A percentile compares a stretch with the other conserved stretches of the same genome.
phyloP scores from a whole-genome alignment of 2,113 vertebrate genomes.

The Seriola aureovittata region DNA sequence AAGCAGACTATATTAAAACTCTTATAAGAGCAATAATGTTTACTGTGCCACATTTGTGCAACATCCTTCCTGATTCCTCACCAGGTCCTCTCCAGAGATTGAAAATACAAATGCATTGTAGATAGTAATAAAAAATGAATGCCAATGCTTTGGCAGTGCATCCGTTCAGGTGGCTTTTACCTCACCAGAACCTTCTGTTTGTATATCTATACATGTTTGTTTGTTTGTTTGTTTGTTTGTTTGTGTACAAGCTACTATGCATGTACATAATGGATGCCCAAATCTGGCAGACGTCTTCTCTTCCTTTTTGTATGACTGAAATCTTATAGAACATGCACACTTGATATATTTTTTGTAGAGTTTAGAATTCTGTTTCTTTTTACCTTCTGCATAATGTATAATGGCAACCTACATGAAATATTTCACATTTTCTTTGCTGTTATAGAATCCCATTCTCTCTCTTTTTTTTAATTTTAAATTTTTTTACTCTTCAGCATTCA shows the following conservation, averaged over 20 bases:
- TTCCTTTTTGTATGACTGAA: neutral
- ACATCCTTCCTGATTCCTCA: neutral
- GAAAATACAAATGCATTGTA: neutral
- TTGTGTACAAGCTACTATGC: neutral
- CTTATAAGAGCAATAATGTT: neutral
- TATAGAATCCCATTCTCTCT: neutral
- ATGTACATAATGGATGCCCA: neutral
- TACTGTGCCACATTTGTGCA: neutral
- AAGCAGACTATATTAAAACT: no score
- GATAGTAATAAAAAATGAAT: neutral
- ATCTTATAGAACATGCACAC: neutral
- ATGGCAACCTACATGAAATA: neutral
- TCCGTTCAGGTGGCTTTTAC: neutral
- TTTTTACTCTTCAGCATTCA: neutral
- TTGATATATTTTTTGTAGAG: neutral
- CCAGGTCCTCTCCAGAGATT: neutral
- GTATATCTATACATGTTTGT: neutral
- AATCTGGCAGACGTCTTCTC: neutral
- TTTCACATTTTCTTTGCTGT: neutral
- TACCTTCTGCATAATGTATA: slow-evolving; percentile 4
- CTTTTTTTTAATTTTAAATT: neutral
- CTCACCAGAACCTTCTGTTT: neutral
- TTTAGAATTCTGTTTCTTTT: neutral
- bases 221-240: neutral
- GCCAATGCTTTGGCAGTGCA: neutral